Base-by-base conservation (phyloP, 2,113 vertebrate species). In the Neodon shergylaensis region DNA sequence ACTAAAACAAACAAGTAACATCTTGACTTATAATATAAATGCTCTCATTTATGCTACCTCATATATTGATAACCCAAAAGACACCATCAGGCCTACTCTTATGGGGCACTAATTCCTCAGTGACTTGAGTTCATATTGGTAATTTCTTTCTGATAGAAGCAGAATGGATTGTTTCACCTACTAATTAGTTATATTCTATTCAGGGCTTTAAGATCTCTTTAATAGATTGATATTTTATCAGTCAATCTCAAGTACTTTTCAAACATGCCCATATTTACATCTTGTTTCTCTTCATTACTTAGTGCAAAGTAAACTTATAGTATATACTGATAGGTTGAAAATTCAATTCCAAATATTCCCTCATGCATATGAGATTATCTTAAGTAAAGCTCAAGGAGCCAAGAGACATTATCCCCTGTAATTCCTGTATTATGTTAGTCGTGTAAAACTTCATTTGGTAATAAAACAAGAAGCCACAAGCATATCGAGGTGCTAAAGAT, bases 321-420 rank as follows among this genome's bases (percentile, higher is more conserved):
- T 3, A 42, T 9, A 42, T 47, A 87, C 54, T 77, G n/a, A 36
- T 90, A 49, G 86, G 47, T 77, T 93, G 44, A 90, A 94, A 83
- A 33, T 91, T 85, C n/a, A 82, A 86, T 88, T 96, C 33, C 58
- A 79, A 92, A 88, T 88, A 95, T 65, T 76, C 49, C 44, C 65
- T 70, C 31, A 83, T 63, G 7, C 6, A 13, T 52, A 66, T 22
- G 47, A 66, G 58, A 74, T 86, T 78, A 14, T 47, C 49, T 92
- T 49, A 89, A 77, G 39, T 72, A 11, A 70, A 74, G 65, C 49
- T 79, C 58, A 33, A 74, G 36, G 74, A 73, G 73, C 39, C 74
- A 70, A 88, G 54, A 88, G 26, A 79, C 24, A 86, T 26, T 17
- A 70, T 21, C 9, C 1, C 44, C 65, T 44, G 31, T n/a, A 92